These are phyloP conservation scores for Coturnix japonica DNA, from an alignment of 2,113 vertebrate genomes.

Conservation along the genomic window DNA sequence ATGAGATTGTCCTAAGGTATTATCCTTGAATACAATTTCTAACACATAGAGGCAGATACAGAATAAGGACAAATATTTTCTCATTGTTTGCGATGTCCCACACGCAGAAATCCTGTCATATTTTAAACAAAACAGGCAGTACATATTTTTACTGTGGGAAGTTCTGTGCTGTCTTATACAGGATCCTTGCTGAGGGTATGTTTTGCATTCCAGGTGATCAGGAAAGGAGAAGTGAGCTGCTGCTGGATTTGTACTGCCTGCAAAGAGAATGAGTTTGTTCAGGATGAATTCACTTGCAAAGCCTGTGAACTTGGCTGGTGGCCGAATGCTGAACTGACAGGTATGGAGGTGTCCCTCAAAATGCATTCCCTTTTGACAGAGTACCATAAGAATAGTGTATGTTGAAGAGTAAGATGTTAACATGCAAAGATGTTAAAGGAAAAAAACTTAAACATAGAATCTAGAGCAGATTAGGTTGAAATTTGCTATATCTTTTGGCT, in stretches of 20 bases:
- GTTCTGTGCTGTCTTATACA: background rate
- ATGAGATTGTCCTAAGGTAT: background rate
- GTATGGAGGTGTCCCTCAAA: constrained; percentile 68
- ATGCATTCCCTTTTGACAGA: background rate
- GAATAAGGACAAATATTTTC: background rate
- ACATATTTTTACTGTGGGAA: background rate
- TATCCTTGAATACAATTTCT: background rate
- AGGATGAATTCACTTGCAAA: constrained; percentile 98
- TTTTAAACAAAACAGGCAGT: background rate
- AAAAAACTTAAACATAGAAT: background rate
- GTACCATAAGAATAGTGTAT: background rate
- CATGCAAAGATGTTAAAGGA: background rate
- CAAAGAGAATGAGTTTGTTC: constrained; percentile 96
- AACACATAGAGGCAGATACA: background rate
- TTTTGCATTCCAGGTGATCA: constrained; percentile 87
- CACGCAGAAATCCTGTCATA: background rate
- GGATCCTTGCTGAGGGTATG: background rate
- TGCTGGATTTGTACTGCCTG: constrained; percentile 99
- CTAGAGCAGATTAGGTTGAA: background rate
- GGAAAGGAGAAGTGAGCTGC: constrained; percentile 98
- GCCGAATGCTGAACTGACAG: constrained; percentile 90
- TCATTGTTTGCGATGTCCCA: background rate
- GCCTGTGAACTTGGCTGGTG: constrained; percentile 97
- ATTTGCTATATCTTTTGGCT: background rate
- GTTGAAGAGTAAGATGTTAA: background rate